These are phyloP conservation scores for Hemibagrus guttatus DNA, from an alignment of 2,797 vertebrate genomes.

Conservation along the genomic window DNA sequence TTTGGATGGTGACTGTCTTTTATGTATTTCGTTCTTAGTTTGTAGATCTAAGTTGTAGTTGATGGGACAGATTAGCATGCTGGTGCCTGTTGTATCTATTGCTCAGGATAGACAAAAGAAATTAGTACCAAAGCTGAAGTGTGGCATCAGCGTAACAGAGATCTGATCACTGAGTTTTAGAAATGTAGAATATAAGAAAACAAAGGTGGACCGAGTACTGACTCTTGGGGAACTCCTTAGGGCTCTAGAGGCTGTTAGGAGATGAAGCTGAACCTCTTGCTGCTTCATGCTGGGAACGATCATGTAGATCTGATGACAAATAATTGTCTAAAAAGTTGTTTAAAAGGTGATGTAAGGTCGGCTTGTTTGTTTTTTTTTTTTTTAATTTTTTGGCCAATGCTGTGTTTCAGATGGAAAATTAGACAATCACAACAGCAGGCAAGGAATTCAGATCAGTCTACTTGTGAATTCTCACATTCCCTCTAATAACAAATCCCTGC, in stretches of 20 bases:
- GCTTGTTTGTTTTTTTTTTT: neutral
- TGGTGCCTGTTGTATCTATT: neutral
- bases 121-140: neutral
- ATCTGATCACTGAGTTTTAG: neutral
- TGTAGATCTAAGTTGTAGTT: neutral
- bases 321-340: neutral
- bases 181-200: neutral
- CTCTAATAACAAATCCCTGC: neutral
- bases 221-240: neutral
- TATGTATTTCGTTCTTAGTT: neutral
- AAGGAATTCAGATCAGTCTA: neutral
- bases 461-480: neutral
- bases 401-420: neutral
- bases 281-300: no score
- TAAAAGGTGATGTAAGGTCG: neutral
- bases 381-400: neutral
- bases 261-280: neutral
- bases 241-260: neutral
- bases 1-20: neutral
- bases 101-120: neutral
- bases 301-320: neutral
- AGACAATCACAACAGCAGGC: neutral
- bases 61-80: neutral
- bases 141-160: neutral
- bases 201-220: neutral